phyloP scores from a whole-genome alignment of 2,113 vertebrate species.

The Dolichotis patagonum region DNA sequence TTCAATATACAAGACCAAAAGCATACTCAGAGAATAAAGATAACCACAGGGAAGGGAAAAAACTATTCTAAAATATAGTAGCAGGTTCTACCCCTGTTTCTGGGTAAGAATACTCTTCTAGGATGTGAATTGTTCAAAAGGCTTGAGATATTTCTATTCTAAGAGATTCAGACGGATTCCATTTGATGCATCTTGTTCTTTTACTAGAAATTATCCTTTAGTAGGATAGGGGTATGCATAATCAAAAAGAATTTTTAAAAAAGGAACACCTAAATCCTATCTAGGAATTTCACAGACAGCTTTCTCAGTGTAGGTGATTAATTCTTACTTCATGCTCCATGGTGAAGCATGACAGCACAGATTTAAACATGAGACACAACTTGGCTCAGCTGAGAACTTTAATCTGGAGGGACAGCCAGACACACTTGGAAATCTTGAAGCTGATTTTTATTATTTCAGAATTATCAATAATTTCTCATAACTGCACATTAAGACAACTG shows the following conservation, averaged over 20 bases:
- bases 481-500: not conserved
- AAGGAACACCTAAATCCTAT: not conserved
- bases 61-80: not conserved
- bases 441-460: not conserved
- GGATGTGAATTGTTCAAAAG: not conserved
- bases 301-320: not conserved
- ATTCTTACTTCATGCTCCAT: slow-evolving; percentile 1
- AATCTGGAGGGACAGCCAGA: not conserved
- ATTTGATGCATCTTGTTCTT: not conserved
- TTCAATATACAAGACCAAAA: not conserved
- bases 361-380: not conserved
- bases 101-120: not conserved
- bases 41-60: not conserved
- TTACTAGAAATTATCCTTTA: not conserved
- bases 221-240: not conserved
- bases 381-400: not conserved
- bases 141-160: not conserved
- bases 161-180: not conserved
- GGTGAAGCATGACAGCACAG: not conserved
- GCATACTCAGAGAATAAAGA: not conserved
- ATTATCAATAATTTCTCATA: not conserved
- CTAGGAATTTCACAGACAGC: not conserved
- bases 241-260: not conserved
- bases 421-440: not conserved
- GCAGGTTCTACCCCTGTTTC: not conserved